Percentiles rank a stretch among this genome's conserved stretches.
Conservation (phyloP, 2,797 vertebrate species). For the Aulostomus chinensis region DNA sequence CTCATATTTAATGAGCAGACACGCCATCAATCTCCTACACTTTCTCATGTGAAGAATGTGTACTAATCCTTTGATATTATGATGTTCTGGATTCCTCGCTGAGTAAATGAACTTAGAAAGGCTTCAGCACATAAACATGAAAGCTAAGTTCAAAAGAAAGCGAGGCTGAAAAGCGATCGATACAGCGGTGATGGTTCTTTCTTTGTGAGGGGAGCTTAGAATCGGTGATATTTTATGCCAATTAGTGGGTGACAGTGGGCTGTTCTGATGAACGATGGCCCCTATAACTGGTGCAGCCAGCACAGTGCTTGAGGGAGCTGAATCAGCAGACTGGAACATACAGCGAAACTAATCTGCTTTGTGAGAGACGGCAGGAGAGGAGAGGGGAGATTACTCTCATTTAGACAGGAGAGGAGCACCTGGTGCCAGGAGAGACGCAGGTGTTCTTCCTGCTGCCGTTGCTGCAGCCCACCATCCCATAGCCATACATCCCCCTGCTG, state of each 20-base stretch:
- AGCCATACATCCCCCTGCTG: slow-evolving; percentile 47
- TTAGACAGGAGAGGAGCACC: slow-evolving; percentile 80
- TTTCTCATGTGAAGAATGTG: too few species aligned
- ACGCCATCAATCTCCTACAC: too few species aligned
- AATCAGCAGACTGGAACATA: slow-evolving; percentile 79
- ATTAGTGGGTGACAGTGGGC: slow-evolving; percentile 80
- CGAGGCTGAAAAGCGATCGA: slow-evolving; percentile 58
- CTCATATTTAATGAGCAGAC: background rate
- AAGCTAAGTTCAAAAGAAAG: slow-evolving; percentile 45
- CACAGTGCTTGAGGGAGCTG: slow-evolving; percentile 75
- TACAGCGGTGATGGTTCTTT: slow-evolving; percentile 64
- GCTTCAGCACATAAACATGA: slow-evolving; percentile 9
- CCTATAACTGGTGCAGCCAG: slow-evolving; percentile 71
- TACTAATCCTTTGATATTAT: too few species aligned
- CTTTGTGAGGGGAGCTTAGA: slow-evolving; percentile 65
- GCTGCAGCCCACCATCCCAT: slow-evolving; percentile 63
- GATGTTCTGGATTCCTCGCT: background rate
- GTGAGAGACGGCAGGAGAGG: slow-evolving; percentile 76
- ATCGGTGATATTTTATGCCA: slow-evolving; percentile 86
- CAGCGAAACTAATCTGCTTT: slow-evolving; percentile 78
- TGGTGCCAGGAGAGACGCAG: slow-evolving; percentile 81
- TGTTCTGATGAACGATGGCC: slow-evolving; percentile 75
- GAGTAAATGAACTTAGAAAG: slow-evolving; percentile 14
- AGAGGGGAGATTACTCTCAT: slow-evolving; percentile 75
- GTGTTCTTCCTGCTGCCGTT: slow-evolving; percentile 72